A percentile compares a stretch with the other conserved stretches of the same genome.
These are phyloP conservation scores for Lutjanus erythropterus DNA, from an alignment of 2,113 vertebrate species.

Conservation along the genomic window DNA sequence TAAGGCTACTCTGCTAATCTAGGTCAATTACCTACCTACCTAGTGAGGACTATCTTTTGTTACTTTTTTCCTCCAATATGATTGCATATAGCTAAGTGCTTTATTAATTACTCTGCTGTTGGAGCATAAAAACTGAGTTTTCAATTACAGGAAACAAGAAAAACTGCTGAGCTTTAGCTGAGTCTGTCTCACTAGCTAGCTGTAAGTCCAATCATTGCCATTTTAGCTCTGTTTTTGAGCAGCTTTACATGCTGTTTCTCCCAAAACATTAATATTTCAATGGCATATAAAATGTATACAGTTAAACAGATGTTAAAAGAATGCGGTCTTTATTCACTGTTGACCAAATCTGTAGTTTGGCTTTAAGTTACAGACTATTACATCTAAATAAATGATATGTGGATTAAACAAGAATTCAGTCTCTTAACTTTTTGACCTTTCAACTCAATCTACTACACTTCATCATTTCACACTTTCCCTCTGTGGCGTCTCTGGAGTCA, in stretches of 20 bases:
- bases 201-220: background rate
- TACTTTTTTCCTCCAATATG: background rate
- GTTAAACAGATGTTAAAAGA: background rate
- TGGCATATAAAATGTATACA: background rate
- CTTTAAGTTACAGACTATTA: background rate
- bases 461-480: conserved; percentile 43
- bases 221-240: background rate
- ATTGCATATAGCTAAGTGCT: background rate
- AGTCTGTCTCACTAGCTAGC: background rate
- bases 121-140: background rate
- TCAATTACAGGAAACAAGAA: background rate
- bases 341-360: background rate
- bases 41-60: background rate
- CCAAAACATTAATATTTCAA: background rate
- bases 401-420: conserved; percentile 30
- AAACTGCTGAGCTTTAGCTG: background rate
- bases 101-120: background rate
- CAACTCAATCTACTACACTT: conserved; percentile 3
- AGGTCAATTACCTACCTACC: background rate
- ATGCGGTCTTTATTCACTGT: background rate
- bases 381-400: conserved; percentile 27
- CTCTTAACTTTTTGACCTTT: conserved; percentile 29
- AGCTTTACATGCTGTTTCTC: background rate
- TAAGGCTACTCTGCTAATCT: too few species aligned
- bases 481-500: conserved; percentile 6